Evolutionary conservation across 2,113 vertebrate species (phyloP).

Genomic region (Oriolus oriolus): DNA sequence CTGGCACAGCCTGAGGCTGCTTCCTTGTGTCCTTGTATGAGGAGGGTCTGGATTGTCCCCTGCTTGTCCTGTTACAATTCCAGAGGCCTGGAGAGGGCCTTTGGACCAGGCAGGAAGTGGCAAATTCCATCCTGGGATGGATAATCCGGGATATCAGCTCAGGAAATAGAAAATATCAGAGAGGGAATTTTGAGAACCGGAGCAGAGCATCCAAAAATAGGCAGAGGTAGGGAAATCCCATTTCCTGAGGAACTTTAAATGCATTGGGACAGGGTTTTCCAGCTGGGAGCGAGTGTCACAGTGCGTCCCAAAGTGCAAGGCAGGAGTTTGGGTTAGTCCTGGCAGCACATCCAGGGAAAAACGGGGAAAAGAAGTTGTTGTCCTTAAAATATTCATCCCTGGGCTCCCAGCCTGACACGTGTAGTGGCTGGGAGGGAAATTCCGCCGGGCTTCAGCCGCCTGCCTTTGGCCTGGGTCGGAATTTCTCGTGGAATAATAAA

Average conservation of each 20-base stretch:
- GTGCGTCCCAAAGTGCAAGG: accelerated
- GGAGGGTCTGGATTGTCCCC: neutral
- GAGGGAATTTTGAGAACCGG: neutral
- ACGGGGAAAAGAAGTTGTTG: neutral
- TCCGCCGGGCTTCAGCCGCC: neutral
- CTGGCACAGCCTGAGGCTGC: neutral
- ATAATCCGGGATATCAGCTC: accelerated
- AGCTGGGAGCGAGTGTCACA: neutral
- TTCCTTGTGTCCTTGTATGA: accelerated
- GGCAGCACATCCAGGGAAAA: neutral
- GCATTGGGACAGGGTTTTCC: accelerated
- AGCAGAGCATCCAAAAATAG: neutral
- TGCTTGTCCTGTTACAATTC: neutral
- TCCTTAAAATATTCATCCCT: slow-evolving; percentile 43
- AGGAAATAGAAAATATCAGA: neutral
- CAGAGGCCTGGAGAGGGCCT: neutral
- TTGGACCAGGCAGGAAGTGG: accelerated
- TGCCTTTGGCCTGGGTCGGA: neutral
- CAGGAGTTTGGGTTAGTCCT: neutral
- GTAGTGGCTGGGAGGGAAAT: neutral
- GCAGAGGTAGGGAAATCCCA: neutral
- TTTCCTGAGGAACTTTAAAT: neutral
- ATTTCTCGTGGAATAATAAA: slow-evolving; percentile 11
- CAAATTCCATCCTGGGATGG: neutral
- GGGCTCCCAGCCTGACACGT: neutral